These are phyloP conservation scores for Paragorgia papillata DNA, from an alignment of 92 coral and sea anemone genomes.

Conservation along the genomic window DNA sequence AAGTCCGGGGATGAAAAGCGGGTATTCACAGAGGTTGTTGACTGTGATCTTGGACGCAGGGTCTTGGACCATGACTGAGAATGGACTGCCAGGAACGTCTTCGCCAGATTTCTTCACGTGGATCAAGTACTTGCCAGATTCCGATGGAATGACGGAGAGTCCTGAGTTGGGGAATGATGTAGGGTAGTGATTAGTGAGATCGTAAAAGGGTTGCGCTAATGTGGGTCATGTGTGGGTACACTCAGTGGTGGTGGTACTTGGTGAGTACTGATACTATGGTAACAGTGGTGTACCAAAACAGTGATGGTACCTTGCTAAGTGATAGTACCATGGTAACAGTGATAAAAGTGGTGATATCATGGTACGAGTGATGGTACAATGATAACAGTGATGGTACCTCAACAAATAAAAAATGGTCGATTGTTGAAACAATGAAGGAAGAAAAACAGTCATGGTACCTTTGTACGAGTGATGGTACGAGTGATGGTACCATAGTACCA, in stretches of 20 bases:
- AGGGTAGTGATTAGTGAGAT: background rate
- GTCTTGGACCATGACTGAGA: constrained; percentile 89
- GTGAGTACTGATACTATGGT: no score
- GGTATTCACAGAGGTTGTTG: constrained; percentile 88
- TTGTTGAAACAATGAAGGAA: background rate
- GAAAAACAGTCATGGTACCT: background rate
- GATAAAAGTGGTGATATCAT: no score
- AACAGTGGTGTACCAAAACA: no score
- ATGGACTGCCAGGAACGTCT: constrained; percentile 83
- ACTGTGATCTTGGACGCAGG: constrained; percentile 77
- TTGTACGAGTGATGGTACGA: background rate
- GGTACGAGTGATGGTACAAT: background rate
- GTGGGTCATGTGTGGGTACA: no score
- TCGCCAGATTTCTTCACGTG: constrained; percentile 77
- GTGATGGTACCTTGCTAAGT: no score
- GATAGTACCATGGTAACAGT: no score
- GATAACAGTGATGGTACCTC: background rate
- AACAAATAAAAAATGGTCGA: no score
- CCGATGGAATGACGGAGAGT: constrained; percentile 86
- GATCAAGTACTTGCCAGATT: constrained; percentile 87
- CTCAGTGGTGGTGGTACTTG: no score
- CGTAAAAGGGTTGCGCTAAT: no score
- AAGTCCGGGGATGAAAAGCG: constrained; percentile 89
- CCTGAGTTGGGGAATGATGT: background rate
- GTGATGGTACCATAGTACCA: background rate